Base-by-base conservation (phyloP, 2,888 invertebrate species). In the Cepaea hortensis region DNA sequence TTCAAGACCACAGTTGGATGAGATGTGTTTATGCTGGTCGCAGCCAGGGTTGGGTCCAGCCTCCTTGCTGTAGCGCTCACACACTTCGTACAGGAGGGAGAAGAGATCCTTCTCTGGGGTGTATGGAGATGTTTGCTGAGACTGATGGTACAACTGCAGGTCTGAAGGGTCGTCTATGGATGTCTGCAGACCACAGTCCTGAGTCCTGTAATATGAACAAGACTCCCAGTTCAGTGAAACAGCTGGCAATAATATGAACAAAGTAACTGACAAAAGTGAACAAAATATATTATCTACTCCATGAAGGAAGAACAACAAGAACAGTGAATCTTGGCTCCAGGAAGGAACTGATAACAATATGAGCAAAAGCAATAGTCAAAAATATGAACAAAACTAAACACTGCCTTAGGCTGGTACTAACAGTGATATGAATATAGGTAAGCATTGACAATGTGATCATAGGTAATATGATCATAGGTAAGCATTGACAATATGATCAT, bases 181-280 rank as follows among this genome's bases (percentile, higher is more conserved):
- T 7, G 93, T 92, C 88, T 93, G 93, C 68, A 92, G 91, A 7
- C 91, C 91, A 90, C 91, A 92, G 84, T 93, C 93, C 81, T 90
- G 90, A 13, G 92, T 92, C 81, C 87, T 87, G 81, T 1, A 18
- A 84, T 65, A 55, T n/a, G 48, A 62, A 35, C 35, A 35, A 76
- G 48, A 15, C 15, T 75, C 11, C 11, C 23, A 7, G 23, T 23
- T 73, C 13, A 35, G 13, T 73, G 35, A 35, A 35, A 35, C 35
- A 35, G 35, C 35, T 35, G 35, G 65, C 13, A 65, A 65, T 65
- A 9, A 65, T 15, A 65, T 18, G 13, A 65, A 9, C 65, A 65
- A 65, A 35, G 35, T 35, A 35, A 35, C 35, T 35, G 35, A 35
- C 35, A 35, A 35, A 70, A 15, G n/a, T n/a, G 13, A n/a, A 73